Conservation (phyloP, 2,888 invertebrate species). For the Drosophila mimica region DNA sequence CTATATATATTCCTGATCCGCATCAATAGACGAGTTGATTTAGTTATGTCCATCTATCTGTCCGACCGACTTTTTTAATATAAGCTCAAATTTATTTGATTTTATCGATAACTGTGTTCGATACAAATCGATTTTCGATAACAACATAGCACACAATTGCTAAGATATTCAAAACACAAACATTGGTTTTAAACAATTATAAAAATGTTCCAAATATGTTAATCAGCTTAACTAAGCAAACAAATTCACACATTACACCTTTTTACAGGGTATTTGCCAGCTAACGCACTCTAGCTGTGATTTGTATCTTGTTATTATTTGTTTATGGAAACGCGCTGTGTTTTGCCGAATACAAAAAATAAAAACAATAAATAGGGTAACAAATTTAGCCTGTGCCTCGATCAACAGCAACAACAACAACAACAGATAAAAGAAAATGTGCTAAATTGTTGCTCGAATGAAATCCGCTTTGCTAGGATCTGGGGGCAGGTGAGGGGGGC, state of each 20-base stretch:
- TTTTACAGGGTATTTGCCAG: conserved; percentile 5
- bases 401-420: conserved; percentile 23
- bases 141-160: background rate
- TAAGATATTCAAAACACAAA: background rate
- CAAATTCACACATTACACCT: background rate
- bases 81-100: background rate
- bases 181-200: background rate
- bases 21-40: background rate
- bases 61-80: background rate
- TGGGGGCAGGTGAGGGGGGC: background rate
- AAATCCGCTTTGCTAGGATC: conserved; percentile 2
- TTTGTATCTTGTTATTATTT: conserved; percentile 31
- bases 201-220: background rate
- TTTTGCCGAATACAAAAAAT: conserved; percentile 61
- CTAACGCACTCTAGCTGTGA: background rate
- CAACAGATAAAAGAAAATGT: conserved; percentile 40
- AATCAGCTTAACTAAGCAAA: background rate
- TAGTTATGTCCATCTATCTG: no score
- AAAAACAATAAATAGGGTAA: conserved; percentile 44
- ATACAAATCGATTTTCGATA: background rate
- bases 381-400: conserved; percentile 50
- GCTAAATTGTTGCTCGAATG: conserved; percentile 50
- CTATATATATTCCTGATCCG: background rate
- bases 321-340: conserved; percentile 58
- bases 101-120: background rate